phyloP scores from a whole-genome alignment of 2,113 vertebrate species.

The Excalfactoria chinensis region DNA sequence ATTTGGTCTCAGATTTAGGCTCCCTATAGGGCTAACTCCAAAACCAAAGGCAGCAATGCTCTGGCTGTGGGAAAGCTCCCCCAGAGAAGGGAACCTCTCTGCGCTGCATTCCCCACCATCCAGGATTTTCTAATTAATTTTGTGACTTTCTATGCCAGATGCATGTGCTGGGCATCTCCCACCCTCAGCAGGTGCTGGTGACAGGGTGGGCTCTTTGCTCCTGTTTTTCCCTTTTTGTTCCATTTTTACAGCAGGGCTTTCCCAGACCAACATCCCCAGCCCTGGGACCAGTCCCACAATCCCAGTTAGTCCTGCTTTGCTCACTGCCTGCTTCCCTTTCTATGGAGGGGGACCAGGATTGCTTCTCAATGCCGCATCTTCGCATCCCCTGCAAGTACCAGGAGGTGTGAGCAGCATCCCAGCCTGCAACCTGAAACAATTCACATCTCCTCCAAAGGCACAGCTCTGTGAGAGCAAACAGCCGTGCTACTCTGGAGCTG shows the following conservation, averaged over 20 bases:
- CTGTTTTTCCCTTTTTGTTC: background rate
- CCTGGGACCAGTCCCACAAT: accelerated
- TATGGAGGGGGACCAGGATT: accelerated
- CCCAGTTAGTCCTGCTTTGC: background rate
- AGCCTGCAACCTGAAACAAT: background rate
- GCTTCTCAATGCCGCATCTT: accelerated
- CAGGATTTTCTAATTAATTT: background rate
- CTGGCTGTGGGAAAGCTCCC: accelerated
- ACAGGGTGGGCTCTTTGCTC: background rate
- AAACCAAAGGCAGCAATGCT: background rate
- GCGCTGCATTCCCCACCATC: background rate
- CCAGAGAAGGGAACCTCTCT: accelerated
- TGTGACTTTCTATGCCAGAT: background rate
- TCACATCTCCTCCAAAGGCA: background rate
- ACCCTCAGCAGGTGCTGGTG: accelerated
- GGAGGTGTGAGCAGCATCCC: accelerated
- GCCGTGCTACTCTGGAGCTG: background rate
- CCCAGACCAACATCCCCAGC: accelerated
- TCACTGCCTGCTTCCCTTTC: background rate
- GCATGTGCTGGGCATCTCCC: background rate
- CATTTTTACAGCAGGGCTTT: accelerated
- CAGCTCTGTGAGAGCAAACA: accelerated
- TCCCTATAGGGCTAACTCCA: background rate
- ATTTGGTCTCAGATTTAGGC: background rate
- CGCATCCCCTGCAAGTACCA: too few species aligned